Percentiles rank a stretch among this genome's conserved stretches.
Evolutionary conservation across 2,113 vertebrate species (phyloP).

Genomic region (Pangasianodon hypophthalmus): DNA sequence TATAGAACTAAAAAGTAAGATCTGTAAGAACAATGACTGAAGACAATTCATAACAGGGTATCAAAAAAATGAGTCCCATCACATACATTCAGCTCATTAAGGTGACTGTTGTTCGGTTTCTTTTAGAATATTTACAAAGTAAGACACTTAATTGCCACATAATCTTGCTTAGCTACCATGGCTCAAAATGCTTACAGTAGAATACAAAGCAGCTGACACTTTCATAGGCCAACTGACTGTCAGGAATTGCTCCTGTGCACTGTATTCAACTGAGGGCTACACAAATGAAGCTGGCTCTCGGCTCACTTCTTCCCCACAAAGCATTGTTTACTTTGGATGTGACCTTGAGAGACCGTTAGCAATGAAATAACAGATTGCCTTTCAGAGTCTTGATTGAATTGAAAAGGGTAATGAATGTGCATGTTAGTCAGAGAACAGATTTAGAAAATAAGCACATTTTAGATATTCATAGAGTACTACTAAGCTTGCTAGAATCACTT

Average conservation of each 20-base stretch:
- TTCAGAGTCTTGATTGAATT: not conserved
- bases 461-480: not conserved
- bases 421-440: not conserved
- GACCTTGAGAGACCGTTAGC: not conserved
- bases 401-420: slow-evolving; percentile 22
- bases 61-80: not conserved
- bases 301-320: not conserved
- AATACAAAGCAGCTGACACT: not conserved
- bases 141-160: not conserved
- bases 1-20: not conserved
- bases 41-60: not conserved
- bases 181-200: not conserved
- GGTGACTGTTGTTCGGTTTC: not conserved
- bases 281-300: not conserved
- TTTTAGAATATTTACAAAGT: not conserved
- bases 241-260: not conserved
- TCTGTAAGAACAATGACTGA: not conserved
- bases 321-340: not conserved
- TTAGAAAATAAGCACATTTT: slow-evolving; percentile 1
- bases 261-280: not conserved
- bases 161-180: not conserved
- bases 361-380: slow-evolving; percentile 9
- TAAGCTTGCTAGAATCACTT: not conserved
- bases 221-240: not conserved
- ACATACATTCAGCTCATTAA: not conserved